Base-by-base conservation (phyloP, 2,113 vertebrate genomes). In the Cranoglanis bouderius region DNA sequence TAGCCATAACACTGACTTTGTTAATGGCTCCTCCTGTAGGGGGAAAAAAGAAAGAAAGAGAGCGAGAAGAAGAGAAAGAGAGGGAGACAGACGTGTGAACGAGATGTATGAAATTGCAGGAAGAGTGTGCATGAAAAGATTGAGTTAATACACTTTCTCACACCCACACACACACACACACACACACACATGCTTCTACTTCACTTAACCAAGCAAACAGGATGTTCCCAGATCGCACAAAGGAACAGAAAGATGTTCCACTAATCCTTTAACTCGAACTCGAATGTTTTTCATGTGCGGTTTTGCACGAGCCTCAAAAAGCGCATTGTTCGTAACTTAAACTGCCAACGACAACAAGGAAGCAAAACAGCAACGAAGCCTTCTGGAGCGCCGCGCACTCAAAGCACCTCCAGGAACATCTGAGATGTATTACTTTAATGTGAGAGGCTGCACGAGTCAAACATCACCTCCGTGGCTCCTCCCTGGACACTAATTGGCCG, bases 1-100 rank as follows among this genome's bases (percentile, higher is more conserved):
- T 86, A 91, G 91, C 91, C 88, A 72, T 24, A 61, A 83, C 90
- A 96, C 95, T 95, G 93, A 96, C 95, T 94, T 95, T 92, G 89
- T 91, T 88, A 92, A 89, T 85, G 92, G 90, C 87, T 93, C 91
- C 74, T 89, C 93, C 82, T 93, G 85, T 75, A 46, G 57, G 84
- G 57, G 85, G 6, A 61, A 3, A 24, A 29, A 46, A 70, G 16
- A 70, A 19, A 74, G 38, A 85, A 4, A 35, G 74, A 85, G 12
- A 72, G 26, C 89, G 61, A 75, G 88, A 89, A 1, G 89, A 82
- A 86, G 53, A 78, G 29, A 55, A 8, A 51, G 14, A 82, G 14
- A 82, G 7, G 16, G 0, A 86, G 1, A 49, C 63, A 86, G 21
- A 80, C 18, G 53, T 85, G 75, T 85, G n/a, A 72, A 83, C 59